Base-by-base conservation (phyloP, 1,140 invertebrate species). In the Heterodera schachtii region DNA sequence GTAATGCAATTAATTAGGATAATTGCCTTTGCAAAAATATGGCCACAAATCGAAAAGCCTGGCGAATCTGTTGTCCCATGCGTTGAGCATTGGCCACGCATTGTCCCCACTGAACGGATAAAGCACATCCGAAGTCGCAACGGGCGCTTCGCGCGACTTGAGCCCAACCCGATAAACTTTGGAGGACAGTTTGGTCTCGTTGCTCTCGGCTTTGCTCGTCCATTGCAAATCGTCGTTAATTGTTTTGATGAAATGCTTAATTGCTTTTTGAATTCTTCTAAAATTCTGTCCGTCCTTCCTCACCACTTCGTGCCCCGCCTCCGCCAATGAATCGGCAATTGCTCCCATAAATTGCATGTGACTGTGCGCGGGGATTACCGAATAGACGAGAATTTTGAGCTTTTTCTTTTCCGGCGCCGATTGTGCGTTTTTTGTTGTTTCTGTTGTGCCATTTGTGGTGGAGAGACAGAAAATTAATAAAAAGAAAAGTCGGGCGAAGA, bases 271-370 rank as follows among this genome's bases (percentile, higher is more conserved):
- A 73, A 46, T 31, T 31, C 31, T 43, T 4, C 3, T 16, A 19
- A 73, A 0, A 19, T 21, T 73, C 4, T 60, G 31, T 67, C 43
- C 3, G 21, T 73, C 21, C 7, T 19, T n/a, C n/a, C 83, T 60
- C 41, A 85, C 84, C 82, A 87, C 84, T 84, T 87, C 85, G 75
- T 85, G 86, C 41, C 84, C 84, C 16, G 85, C 86, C 47, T 87
- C 84, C 43, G 84, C 76, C 19, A 85, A 31, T 13, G 73, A 19
- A 71, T 87, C 86, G 2, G 84, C 84, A 31, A 85, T 44, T 85
- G 16, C 73, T 9, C 86, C 84, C 41, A 70, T 41, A 60, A 85
- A 85, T 43, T 87, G 83, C 43, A 83, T 47, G 41, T 85, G 84
- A 47, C 77, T 82, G 57, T 19, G 16, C 5, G 57, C 57, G 57